Evolutionary conservation across 2,797 vertebrate species (phyloP), one percentile per base, ranked within the genome.

Genomic region (Synaphobranchus kaupii): DNA sequence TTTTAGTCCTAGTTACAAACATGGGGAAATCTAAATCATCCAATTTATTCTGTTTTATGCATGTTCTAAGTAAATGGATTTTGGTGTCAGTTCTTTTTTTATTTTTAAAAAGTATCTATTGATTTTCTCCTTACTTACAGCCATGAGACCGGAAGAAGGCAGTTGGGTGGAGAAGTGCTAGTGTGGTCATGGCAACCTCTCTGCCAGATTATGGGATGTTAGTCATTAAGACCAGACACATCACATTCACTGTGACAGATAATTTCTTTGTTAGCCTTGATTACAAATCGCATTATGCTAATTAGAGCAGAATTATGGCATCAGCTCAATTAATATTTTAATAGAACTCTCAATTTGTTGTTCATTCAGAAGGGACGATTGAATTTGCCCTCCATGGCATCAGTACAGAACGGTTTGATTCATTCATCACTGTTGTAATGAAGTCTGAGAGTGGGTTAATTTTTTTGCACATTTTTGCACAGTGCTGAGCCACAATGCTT

Each of bases 321-420:
- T 88, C 84, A 88, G 31, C 82, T 83, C 60, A 88, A 88, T 88
- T 88, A 82, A 85, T 85, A 85, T 87, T 87, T 84, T 76, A 87
- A 84, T 76, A 44, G 82, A 73, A 83, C 56, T 58, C 31, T 81
- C 78, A 81, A 84, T 87, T 87, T 87, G 81, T 58, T 87, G 73
- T 87, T 28, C 66, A 68, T 84, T 84, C 86, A 87, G 82, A 58
- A 54, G 52, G 68, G 86, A 76, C 52, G 25, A 58, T 84, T 76
- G 60, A 60, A 56, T 81, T 71, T 76, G 66, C 54, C 39, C 86
- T 82, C 83, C 31, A 28, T 83, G 48, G 22, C 52, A 22, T 83
- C 82, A 83, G 10, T 31, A 20, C 52, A 83, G 31, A 83, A 83
- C 56, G 25, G 31, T 34, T 83, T 83, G 50, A 83, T 81, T 81